A percentile compares a stretch with the other conserved stretches of the same genome.
These are phyloP conservation scores for Helarctos malayanus DNA, from an alignment of 2,797 vertebrate genomes.

Conservation along the genomic window DNA sequence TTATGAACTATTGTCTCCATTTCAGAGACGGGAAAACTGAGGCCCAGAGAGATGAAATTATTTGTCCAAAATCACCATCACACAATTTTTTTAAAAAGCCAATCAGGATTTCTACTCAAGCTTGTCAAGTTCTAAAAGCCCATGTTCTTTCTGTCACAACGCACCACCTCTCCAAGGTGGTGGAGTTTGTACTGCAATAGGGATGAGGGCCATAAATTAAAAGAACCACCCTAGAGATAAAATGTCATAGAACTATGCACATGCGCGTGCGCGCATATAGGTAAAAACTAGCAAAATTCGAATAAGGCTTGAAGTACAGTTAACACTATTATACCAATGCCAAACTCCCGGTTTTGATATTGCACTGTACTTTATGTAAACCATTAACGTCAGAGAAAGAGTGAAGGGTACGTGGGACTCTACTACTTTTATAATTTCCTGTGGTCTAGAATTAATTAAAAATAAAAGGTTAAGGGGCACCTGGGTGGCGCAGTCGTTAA, in stretches of 20 bases:
- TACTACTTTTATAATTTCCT: conserved; percentile 16
- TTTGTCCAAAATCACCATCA: neutral
- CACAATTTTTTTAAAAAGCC: neutral
- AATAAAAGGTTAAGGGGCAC: neutral
- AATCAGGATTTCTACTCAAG: neutral
- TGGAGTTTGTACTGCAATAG: neutral
- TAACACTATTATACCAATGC: neutral
- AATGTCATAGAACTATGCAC: neutral
- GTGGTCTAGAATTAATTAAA: neutral
- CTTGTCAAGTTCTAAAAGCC: conserved; percentile 10
- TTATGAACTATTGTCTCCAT: neutral
- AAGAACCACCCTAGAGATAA: neutral
- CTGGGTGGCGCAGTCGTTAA: too few species aligned
- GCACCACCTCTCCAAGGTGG: neutral
- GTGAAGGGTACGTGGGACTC: neutral
- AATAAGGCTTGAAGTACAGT: neutral
- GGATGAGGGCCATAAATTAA: neutral
- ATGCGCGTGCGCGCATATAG: neutral
- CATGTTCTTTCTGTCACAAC: neutral
- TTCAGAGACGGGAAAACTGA: conserved; percentile 14
- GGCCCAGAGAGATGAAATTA: neutral
- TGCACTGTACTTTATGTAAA: neutral
- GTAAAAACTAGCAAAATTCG: neutral
- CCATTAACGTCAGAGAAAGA: neutral
- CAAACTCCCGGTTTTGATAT: conserved; percentile 21